phyloP scores from a whole-genome alignment of 2,888 invertebrate genomes.

The Electrophaes corylata region DNA sequence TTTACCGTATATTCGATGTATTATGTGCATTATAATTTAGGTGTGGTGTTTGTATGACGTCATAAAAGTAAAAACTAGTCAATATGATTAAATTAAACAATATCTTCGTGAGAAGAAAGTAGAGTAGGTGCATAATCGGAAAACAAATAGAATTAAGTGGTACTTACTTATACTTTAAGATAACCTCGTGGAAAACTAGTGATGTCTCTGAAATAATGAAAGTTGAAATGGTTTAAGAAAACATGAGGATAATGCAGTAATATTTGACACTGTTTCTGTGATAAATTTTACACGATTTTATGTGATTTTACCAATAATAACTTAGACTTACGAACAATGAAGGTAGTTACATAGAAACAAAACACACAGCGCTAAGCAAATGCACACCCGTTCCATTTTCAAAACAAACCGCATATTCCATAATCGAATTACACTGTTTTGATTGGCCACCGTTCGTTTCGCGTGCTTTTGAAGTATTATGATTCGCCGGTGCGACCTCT shows the following conservation, averaged over 20 bases:
- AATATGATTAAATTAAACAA: constrained; percentile 5
- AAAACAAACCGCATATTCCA: constrained; percentile 61
- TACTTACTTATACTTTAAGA: neutral
- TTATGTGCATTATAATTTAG: constrained; percentile 3
- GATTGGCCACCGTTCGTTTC: constrained; percentile 70
- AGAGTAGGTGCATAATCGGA: neutral
- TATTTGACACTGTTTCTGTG: too few relatives aligned
- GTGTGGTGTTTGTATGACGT: constrained; percentile 20
- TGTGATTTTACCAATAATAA: too few relatives aligned
- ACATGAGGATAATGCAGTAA: too few relatives aligned
- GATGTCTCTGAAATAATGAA: neutral
- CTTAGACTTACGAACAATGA: neutral
- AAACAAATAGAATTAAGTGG: constrained; percentile 2
- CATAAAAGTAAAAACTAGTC: constrained; percentile 11
- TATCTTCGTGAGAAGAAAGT: constrained; percentile 10
- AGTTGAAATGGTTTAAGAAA: neutral
- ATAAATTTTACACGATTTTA: too few relatives aligned
- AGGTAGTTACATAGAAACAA: neutral
- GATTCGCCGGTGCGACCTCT: constrained; percentile 69
- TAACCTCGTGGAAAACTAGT: neutral
- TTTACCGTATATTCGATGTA: neutral
- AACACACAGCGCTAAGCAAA: constrained; percentile 13
- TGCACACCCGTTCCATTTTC: constrained; percentile 52
- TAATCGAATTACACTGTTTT: constrained; percentile 78
- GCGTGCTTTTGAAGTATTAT: constrained; percentile 71